Evolutionary conservation across 2,797 vertebrate species (phyloP), one percentile per base, ranked within the genome.

Genomic region (Falco novaeseelandiae): DNA sequence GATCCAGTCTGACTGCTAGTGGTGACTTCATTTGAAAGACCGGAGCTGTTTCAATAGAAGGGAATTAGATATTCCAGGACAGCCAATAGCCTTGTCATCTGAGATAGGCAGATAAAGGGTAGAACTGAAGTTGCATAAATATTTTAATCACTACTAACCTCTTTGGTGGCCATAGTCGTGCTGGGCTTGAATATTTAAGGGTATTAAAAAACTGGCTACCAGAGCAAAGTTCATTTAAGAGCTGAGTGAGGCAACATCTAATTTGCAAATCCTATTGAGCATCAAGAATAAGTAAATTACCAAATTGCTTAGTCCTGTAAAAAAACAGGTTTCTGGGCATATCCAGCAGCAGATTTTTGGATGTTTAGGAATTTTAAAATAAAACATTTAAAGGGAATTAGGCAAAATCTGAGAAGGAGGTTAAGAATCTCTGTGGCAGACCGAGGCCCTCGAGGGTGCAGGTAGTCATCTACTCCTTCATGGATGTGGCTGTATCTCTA

Each of bases 221-320:
- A 67, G 15, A 86, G 29, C 9, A 71, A 78, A 95, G 49, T n/a
- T 93, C n/a, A 36, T 86, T 57, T 80, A 40, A 89, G 29, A 89
- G 17, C 10, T 61, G n/a, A 38, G 12, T 38, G 49, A 78, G 14
- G 61, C 48, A 55, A 57, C 0, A 0, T 55, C 22, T 87, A 23
- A 79, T 76, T 89, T 92, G 19, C 14, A 89, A 89, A 81, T 86
- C 30, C 32, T 14, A 14, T 1, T 58, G 19, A 76, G 27, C 18
- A 42, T 89, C 62, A 82, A 67, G 62, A 90, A 79, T 69, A 6
- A 76, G 32, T 84, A 79, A 84, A 82, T 58, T 79, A 42, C 26
- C 27, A 84, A 54, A 14, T 34, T 62, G 23, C 25, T 79, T 67
- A 27, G 25, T 51, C 21, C 18, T 79, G 25, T 57, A 25, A 49